Conservation (phyloP, 2,797 vertebrate genomes). For the Cirrhinus mrigala region DNA sequence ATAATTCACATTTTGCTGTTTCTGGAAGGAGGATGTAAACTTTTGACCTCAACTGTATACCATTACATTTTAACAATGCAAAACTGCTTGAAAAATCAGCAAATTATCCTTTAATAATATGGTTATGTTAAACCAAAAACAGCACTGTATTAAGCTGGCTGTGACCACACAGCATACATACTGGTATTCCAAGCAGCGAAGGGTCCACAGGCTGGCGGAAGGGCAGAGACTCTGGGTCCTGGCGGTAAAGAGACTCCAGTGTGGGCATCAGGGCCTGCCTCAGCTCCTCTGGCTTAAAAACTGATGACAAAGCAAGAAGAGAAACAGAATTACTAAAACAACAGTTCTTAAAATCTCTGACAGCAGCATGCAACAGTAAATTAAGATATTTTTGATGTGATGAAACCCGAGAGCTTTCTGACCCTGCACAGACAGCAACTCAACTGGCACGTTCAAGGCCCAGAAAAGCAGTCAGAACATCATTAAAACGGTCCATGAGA, state of each 20-base stretch:
- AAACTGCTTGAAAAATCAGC: not conserved
- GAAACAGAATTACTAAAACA: not conserved
- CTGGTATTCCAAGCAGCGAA: conserved; percentile 94
- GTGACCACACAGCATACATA: conserved; percentile 75
- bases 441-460: too few relatives aligned
- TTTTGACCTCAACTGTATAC: too few relatives aligned
- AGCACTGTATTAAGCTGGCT: not conserved
- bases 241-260: conserved; percentile 95
- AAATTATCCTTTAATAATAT: not conserved
- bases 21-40: too few relatives aligned
- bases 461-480: too few relatives aligned
- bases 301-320: conserved; percentile 69
- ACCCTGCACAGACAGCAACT: too few relatives aligned
- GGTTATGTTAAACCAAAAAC: not conserved
- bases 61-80: not conserved
- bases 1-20: too few relatives aligned
- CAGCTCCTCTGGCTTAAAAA: conserved; percentile 98
- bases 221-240: conserved; percentile 97
- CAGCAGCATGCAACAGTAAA: not conserved
- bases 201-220: conserved; percentile 98
- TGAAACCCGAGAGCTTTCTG: too few relatives aligned
- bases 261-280: conserved; percentile 98
- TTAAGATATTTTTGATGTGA: too few relatives aligned
- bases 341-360: not conserved
- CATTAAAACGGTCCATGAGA: too few relatives aligned